Percentiles rank a stretch among this genome's conserved stretches.
These are phyloP conservation scores for Strigamia maritima DNA, from an alignment of 2,888 invertebrate genomes.

Conservation along the genomic window DNA sequence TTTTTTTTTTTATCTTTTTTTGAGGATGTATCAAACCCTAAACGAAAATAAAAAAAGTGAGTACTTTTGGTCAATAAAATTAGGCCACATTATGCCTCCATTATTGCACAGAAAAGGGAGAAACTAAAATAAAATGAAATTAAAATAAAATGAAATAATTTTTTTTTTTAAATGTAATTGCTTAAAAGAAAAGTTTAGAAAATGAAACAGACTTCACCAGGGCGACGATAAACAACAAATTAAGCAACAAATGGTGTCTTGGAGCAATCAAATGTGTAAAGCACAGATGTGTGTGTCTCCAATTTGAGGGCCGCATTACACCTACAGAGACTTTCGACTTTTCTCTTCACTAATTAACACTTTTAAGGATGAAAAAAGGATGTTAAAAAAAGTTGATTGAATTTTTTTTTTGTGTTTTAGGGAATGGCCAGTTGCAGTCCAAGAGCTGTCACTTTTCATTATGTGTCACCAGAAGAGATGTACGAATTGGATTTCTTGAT, in stretches of 20 bases:
- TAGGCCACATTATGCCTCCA: no score
- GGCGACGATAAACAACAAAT: background rate
- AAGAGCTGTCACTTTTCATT: slow-evolving; percentile 91
- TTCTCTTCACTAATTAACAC: background rate
- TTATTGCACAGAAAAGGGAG: no score
- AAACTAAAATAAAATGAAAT: background rate
- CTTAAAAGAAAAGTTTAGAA: background rate
- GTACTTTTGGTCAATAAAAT: background rate
- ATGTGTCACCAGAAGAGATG: slow-evolving; percentile 63
- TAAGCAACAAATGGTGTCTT: background rate
- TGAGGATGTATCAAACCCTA: background rate
- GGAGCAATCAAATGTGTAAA: slow-evolving; percentile 5
- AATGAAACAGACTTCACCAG: background rate
- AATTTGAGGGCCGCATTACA: slow-evolving; percentile 38
- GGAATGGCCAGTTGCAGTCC: slow-evolving; percentile 87
- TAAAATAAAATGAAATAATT: background rate
- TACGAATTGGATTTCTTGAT: slow-evolving; percentile 90
- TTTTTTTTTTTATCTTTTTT: no score
- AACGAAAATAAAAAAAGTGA: background rate
- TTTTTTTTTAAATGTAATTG: no score
- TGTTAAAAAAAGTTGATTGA: background rate
- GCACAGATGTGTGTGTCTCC: slow-evolving; percentile 39
- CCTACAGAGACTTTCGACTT: slow-evolving; percentile 19
- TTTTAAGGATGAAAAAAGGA: background rate
- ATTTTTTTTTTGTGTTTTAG: slow-evolving; percentile 54